phyloP scores from a whole-genome alignment of 2,888 invertebrate species.

The Netelia inedita region DNA sequence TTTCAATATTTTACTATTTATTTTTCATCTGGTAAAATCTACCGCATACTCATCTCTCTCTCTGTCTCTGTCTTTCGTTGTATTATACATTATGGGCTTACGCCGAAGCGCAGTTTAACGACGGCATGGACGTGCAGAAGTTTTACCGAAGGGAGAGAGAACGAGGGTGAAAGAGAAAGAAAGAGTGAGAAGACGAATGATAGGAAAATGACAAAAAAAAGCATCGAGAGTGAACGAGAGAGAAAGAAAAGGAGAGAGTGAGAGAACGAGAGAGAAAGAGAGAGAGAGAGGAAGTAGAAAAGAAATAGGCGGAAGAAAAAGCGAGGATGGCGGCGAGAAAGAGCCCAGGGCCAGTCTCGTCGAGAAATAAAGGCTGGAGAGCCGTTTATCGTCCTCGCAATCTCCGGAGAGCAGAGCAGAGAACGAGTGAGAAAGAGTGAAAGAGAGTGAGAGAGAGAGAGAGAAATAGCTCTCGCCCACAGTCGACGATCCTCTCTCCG shows the following conservation, averaged over 20 bases:
- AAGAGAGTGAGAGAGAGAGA: neutral
- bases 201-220: constrained; percentile 23
- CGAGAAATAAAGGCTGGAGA: constrained; percentile 69
- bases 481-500: constrained; percentile 48
- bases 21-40: constrained; percentile 4
- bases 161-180: constrained; percentile 1
- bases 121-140: constrained; percentile 33
- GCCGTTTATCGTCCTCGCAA: constrained; percentile 72
- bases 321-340: constrained; percentile 33
- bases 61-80: neutral
- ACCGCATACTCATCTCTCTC: neutral
- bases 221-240: constrained; percentile 19
- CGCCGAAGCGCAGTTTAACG: constrained; percentile 31
- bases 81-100: neutral
- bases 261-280: constrained; percentile 1
- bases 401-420: constrained; percentile 62
- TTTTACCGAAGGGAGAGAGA: constrained; percentile 30
- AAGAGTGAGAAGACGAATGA: neutral
- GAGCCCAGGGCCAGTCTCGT: constrained; percentile 61
- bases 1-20: neutral
- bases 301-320: constrained; percentile 53
- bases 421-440: constrained; percentile 32
- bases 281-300: constrained; percentile 47
- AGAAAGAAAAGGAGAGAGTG: constrained; percentile 5
- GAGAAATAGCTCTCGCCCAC: constrained; percentile 43